Conservation (phyloP, 1,140 invertebrate species). For the Drosophila novamexicana region DNA sequence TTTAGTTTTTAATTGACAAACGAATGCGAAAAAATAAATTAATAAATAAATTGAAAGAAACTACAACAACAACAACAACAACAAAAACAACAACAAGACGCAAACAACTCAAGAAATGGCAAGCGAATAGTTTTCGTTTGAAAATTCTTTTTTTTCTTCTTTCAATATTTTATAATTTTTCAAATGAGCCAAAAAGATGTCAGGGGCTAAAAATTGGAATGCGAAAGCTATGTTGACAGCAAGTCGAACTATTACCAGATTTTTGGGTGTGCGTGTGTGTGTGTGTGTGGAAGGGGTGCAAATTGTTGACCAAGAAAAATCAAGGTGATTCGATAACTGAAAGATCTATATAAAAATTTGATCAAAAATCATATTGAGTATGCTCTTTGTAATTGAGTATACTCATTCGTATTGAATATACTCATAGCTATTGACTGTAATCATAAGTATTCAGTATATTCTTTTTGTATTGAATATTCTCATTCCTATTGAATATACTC, state of each 20-base stretch:
- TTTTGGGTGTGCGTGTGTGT: background rate
- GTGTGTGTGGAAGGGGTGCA: background rate
- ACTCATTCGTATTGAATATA: background rate
- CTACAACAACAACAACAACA: constrained; percentile 22
- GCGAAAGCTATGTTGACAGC: constrained; percentile 53
- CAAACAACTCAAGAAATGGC: constrained; percentile 13
- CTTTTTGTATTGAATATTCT: background rate
- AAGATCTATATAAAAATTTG: background rate
- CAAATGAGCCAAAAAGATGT: constrained; percentile 55
- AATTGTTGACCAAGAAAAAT: constrained; percentile 15
- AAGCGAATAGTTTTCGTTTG: constrained; percentile 20
- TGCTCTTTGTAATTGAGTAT: too few species aligned
- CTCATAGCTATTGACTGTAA: background rate
- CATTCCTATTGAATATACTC: background rate
- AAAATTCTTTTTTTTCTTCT: constrained; percentile 7
- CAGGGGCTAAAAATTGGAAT: constrained; percentile 55
- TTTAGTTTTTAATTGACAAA: constrained; percentile 77
- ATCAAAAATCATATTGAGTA: background rate
- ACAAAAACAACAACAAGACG: constrained; percentile 7
- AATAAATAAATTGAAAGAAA: constrained; percentile 38
- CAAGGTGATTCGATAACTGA: constrained; percentile 32
- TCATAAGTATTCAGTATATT: too few species aligned
- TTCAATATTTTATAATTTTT: constrained; percentile 40
- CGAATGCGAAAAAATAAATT: constrained; percentile 39
- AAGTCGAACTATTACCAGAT: constrained; percentile 32